Evolutionary conservation across 1,140 invertebrate genomes (phyloP), one percentile per base, ranked within the genome.

Genomic region (Batillaria attramentaria): DNA sequence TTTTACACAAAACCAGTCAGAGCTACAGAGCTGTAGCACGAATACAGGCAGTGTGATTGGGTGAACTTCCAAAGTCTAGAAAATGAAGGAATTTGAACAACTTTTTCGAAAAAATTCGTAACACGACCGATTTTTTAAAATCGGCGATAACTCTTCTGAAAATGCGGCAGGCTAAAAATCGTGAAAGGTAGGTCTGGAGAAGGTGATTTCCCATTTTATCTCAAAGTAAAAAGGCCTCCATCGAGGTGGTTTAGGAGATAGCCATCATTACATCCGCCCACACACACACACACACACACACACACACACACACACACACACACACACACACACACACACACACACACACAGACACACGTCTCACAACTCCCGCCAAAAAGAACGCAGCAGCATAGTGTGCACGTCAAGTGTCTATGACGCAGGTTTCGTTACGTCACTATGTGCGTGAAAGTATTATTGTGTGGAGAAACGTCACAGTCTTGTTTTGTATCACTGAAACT

Each of bases 261-360:
- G 18, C 10, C 57, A 62, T 6, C 10, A 8, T 6, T 28, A 62
- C 57, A 8, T 28, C 10, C 28, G 6, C 10, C 8, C 28, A 62
- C 57, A 28, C n/a, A n/a, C n/a, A n/a, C n/a, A n/a, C n/a, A n/a
- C n/a, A 13, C 28, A 28, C 28, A 62, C 13, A 62, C 57, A 62
- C 57, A 62, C 13, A 62, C 57, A n/a, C 57, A 62, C n/a, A 6
- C n/a, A 28, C 57, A 16, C 57, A n/a, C 57, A 16, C 28, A 62
- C 31, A 4, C 31, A 35, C 28, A 66, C 31, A 35, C 62, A 66
- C 62, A 33, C 6, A 10, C 3, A 28, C 62, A 66, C 33, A 66
- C 62, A 66, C 33, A 66, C 28, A 66, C 33, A 66, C 62, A 66
- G 8, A 66, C 28, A 66, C 62, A 66, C 62, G 39, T 35, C 10